Conservation (phyloP, 2,888 invertebrate species). For the Cataglyphis rosenhaueri region DNA sequence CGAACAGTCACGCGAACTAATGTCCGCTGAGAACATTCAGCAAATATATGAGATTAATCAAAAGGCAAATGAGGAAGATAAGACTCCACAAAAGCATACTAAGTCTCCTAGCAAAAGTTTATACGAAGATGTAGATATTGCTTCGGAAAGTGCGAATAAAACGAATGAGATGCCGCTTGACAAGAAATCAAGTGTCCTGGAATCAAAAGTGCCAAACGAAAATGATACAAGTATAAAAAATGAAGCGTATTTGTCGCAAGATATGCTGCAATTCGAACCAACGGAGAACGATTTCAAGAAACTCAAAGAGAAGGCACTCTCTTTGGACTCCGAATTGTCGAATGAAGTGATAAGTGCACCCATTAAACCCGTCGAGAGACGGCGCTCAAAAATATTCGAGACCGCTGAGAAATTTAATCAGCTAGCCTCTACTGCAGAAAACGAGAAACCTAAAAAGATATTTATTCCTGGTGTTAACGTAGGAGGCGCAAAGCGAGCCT, state of each 20-base stretch:
- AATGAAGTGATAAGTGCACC: conserved; percentile 78
- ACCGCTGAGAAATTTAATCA: conserved; percentile 90
- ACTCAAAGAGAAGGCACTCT: conserved; percentile 76
- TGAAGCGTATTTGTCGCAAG: conserved; percentile 21
- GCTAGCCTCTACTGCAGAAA: conserved; percentile 76
- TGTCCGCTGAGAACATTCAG: conserved; percentile 39
- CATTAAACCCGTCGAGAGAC: conserved; percentile 87
- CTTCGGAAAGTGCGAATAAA: background rate
- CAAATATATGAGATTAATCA: conserved; percentile 13
- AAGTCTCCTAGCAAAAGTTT: conserved; percentile 31
- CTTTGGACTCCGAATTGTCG: conserved; percentile 76
- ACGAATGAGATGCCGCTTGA: background rate
- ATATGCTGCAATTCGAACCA: conserved; percentile 59
- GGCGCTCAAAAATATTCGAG: conserved; percentile 90
- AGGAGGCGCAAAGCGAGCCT: conserved; percentile 94
- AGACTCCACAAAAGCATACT: conserved; percentile 52
- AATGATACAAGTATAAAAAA: background rate
- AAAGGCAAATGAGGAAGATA: conserved; percentile 28
- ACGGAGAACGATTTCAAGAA: conserved; percentile 71
- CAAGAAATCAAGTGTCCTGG: conserved; percentile 2
- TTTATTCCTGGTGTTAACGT: conserved; percentile 94
- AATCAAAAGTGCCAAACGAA: conserved; percentile 47
- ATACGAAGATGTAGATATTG: background rate
- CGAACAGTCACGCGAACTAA: conserved; percentile 39
- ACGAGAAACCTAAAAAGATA: conserved; percentile 91